Base-by-base conservation (phyloP, 37 sponge, comb jelly and placozoan genomes). In the Agelas oroides region DNA sequence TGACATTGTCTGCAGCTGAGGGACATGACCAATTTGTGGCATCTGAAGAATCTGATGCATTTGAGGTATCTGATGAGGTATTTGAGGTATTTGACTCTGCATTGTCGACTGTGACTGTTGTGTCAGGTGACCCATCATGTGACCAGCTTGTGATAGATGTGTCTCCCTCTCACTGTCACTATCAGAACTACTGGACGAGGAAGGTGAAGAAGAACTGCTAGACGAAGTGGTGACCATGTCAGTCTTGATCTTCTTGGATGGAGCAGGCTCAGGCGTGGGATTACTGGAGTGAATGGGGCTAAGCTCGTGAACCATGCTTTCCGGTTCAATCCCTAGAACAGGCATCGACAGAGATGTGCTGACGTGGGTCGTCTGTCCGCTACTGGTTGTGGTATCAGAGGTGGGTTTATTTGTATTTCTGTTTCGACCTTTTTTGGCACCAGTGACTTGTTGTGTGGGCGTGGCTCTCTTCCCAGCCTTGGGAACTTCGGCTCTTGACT, bases 181-280 rank as follows among this genome's bases (percentile, higher is more conserved):
- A 34, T 84, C 84, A 1, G 84, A 84, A 61, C 86, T 85, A 38
- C 74, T 58, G 28, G 73, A 71, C 14, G 39, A 77, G 0, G 76
- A 73, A 35, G 75, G 41, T 16, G 84, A 84, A 2, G 75, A 66
- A 0, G 75, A 76, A 35, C 40, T 32, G 52, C 54, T 65, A 24
- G 83, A 73, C 0, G 64, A 82, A 0, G 35, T 36, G 36, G 35
- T 37, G 36, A 52, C 53, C 13, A 52, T 20, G 19, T 36, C 34
- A 2, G 68, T 21, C 41, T 75, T 85, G 20, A 18, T 3, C 30
- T 81, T 81, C 59, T 81, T 69, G 14, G 53, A 40, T 5, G 59
- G n/a, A 16, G 40, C 23, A 15, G 87, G 87, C 53, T 73, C 87
- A 34, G 86, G 86, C 0, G 84, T 84, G 21, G 84, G 84, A 52